Percentiles rank a stretch among this genome's conserved stretches.
Conservation (phyloP, 2,797 vertebrate species). For the Lagorchestes hirsutus region DNA sequence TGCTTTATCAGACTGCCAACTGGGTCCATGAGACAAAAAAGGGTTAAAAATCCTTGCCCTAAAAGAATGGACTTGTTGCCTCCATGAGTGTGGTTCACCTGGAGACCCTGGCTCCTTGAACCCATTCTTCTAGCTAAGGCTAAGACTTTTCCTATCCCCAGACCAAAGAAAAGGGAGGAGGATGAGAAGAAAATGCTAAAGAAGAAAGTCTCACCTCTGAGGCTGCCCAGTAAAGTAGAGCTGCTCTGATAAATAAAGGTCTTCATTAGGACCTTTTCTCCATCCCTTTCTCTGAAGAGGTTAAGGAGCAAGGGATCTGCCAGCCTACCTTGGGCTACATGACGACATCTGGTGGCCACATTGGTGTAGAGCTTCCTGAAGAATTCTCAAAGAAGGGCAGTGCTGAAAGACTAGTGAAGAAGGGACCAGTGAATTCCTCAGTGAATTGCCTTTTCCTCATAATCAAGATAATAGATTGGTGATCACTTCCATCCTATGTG, state of each 20-base stretch:
- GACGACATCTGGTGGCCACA: not conserved
- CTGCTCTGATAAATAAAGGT: not conserved
- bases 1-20: not conserved
- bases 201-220: not conserved
- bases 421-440: not conserved
- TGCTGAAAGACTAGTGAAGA: not conserved
- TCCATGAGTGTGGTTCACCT: not conserved
- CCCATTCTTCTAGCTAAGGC: not conserved
- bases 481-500: accelerated
- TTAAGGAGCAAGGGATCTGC: not conserved
- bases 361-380: not conserved
- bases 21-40: not conserved
- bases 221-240: not conserved
- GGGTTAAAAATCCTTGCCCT: not conserved
- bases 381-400: not conserved
- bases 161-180: not conserved
- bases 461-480: not conserved
- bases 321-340: not conserved
- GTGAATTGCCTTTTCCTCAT: not conserved
- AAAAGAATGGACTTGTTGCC: not conserved
- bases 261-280: not conserved
- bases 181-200: not conserved
- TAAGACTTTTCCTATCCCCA: not conserved
- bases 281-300: not conserved
- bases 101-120: not conserved